A percentile compares a stretch with the other conserved stretches of the same genome.
Evolutionary conservation across 2,113 vertebrate genomes (phyloP).

Genomic region (Empidonax traillii): DNA sequence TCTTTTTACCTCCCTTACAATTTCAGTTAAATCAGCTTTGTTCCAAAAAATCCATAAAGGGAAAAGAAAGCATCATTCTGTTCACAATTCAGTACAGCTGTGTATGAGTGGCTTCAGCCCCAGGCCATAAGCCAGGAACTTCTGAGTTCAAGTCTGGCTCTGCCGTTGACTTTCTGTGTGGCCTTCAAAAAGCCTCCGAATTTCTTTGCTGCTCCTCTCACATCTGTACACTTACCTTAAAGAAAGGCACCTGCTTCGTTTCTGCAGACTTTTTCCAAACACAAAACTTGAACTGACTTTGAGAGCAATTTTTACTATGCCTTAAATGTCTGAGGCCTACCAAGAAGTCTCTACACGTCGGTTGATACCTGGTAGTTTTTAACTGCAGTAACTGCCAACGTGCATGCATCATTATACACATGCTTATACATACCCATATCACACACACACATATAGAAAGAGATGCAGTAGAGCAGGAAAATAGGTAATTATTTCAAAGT

Average conservation of each 20-base stretch:
- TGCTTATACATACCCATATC: neutral
- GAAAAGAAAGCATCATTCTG: neutral
- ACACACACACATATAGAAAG: neutral
- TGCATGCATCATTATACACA: neutral
- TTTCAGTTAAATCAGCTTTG: neutral
- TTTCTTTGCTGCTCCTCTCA: neutral
- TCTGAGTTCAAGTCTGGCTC: constrained; percentile 41
- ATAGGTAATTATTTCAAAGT: neutral
- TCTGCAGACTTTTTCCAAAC: neutral
- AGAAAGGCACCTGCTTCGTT: neutral
- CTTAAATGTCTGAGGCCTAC: neutral
- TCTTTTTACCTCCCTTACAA: neutral
- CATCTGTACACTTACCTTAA: neutral
- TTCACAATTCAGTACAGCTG: constrained; percentile 27
- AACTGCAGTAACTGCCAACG: neutral
- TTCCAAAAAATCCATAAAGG: neutral
- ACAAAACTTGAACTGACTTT: neutral
- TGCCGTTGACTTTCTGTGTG: constrained; percentile 12
- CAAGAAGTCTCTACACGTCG: neutral
- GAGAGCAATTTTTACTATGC: neutral
- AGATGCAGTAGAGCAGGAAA: neutral
- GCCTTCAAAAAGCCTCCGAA: neutral
- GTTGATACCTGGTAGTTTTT: neutral
- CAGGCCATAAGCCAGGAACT: constrained; percentile 50
- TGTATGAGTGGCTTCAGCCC: neutral